Conservation (phyloP, 2,797 vertebrate species). For the Otus scops region DNA sequence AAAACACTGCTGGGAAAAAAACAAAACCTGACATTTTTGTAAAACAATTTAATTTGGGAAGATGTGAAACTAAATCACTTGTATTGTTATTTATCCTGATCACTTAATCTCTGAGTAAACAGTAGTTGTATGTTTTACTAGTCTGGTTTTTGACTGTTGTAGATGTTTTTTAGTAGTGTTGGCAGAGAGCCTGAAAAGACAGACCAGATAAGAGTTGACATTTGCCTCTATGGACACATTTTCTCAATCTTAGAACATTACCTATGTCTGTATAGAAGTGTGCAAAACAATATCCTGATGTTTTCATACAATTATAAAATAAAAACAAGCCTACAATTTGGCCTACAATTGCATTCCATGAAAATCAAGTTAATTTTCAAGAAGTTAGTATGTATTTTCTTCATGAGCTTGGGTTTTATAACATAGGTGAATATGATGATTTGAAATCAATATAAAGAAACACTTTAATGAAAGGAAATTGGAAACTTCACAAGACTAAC, state of each 20-base stretch:
- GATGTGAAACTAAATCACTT: neutral
- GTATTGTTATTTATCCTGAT: neutral
- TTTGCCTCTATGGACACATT: neutral
- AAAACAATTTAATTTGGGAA: neutral
- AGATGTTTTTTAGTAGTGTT: neutral
- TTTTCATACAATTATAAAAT: neutral
- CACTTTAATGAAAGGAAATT: neutral
- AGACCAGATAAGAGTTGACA: neutral
- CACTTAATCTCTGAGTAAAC: neutral
- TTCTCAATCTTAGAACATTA: neutral
- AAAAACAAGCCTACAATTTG: neutral
- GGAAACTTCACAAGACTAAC: neutral
- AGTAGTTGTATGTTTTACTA: neutral
- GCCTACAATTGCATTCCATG: accelerated
- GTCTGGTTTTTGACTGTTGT: neutral
- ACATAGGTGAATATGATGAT: neutral
- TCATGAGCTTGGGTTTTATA: neutral
- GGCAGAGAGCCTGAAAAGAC: neutral
- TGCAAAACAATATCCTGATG: neutral
- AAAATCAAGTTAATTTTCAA: neutral
- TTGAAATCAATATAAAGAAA: neutral
- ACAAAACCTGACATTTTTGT: neutral
- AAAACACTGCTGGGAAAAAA: neutral
- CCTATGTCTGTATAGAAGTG: neutral
- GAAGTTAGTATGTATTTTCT: neutral